These are phyloP conservation scores for Phanerotoma sp. DNA, from an alignment of 2,888 invertebrate genomes.

Conservation along the genomic window DNA sequence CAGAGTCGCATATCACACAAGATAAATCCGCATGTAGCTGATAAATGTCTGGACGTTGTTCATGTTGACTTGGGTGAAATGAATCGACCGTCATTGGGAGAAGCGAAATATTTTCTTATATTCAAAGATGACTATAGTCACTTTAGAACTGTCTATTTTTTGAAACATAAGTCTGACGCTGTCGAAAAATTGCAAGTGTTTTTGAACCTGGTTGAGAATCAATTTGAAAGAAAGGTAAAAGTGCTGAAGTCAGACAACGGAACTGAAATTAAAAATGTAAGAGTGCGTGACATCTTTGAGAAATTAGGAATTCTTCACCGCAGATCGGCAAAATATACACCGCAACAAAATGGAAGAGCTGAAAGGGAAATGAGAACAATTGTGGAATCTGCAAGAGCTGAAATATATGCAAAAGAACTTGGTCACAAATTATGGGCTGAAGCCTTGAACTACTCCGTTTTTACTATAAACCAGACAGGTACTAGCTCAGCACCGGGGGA, in stretches of 20 bases:
- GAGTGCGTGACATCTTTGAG: constrained; percentile 33
- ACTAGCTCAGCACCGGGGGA: constrained; percentile 24
- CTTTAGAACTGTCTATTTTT: constrained; percentile 39
- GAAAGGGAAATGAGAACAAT: constrained; percentile 47
- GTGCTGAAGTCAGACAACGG: constrained; percentile 41
- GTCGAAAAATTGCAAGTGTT: constrained; percentile 31
- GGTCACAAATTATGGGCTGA: constrained; percentile 17
- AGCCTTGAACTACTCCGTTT: constrained; percentile 27
- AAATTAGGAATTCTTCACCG: constrained; percentile 39
- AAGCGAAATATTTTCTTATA: constrained; percentile 41
- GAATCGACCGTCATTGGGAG: constrained; percentile 37
- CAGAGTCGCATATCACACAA: constrained; percentile 38
- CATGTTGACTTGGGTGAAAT: constrained; percentile 43
- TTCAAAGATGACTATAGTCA: constrained; percentile 40
- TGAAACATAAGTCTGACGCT: constrained; percentile 38
- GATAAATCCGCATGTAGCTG: constrained; percentile 35
- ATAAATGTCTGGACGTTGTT: constrained; percentile 33
- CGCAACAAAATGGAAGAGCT: constrained; percentile 45
- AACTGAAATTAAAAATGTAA: constrained; percentile 40
- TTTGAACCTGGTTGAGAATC: constrained; percentile 40
- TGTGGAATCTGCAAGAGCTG: constrained; percentile 42
- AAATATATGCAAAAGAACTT: constrained; percentile 28
- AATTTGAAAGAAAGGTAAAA: constrained; percentile 39
- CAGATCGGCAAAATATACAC: constrained; percentile 36
- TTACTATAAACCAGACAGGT: constrained; percentile 33